Conservation (phyloP, 2,797 vertebrate genomes). For the Darevskia nairensis region DNA sequence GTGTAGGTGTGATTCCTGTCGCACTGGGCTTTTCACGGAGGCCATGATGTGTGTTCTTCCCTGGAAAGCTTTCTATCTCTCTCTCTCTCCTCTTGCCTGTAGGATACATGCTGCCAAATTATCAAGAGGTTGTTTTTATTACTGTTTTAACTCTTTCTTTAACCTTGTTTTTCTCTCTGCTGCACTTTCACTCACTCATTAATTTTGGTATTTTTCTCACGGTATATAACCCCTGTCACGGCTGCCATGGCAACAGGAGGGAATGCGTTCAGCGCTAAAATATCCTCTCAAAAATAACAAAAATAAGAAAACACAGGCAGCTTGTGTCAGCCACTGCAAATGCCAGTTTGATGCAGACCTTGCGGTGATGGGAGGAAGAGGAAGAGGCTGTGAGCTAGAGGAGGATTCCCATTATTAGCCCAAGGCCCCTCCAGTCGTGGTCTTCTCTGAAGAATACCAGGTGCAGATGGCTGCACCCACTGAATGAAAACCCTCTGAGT, state of each 20-base stretch:
- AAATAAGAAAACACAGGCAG: slow-evolving; percentile 83
- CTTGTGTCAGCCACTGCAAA: slow-evolving; percentile 70
- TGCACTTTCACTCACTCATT: slow-evolving; percentile 84
- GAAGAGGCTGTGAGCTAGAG: slow-evolving; percentile 43
- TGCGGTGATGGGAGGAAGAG: slow-evolving; percentile 47
- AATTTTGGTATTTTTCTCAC: slow-evolving; percentile 88
- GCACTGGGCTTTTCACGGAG: fast-evolving
- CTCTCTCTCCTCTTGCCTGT: slow-evolving; percentile 55
- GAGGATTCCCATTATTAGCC: slow-evolving; percentile 37
- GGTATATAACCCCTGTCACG: slow-evolving; percentile 85
- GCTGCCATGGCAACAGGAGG: slow-evolving; percentile 86
- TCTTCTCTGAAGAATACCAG: not conserved
- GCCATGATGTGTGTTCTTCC: not conserved
- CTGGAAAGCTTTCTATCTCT: slow-evolving; percentile 5
- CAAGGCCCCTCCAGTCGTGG: not conserved
- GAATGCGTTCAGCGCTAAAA: slow-evolving; percentile 83
- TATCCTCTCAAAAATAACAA: slow-evolving; percentile 88
- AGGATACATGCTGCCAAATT: slow-evolving; percentile 72
- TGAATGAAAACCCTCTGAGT: not conserved
- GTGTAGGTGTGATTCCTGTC: fast-evolving
- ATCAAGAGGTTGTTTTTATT: slow-evolving; percentile 79
- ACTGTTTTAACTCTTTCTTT: slow-evolving; percentile 83
- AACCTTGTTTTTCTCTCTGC: slow-evolving; percentile 82
- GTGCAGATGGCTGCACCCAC: not conserved
- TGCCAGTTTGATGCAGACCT: slow-evolving; percentile 58